phyloP scores from a whole-genome alignment of 2,113 vertebrate genomes.

The Xenopus borealis region DNA sequence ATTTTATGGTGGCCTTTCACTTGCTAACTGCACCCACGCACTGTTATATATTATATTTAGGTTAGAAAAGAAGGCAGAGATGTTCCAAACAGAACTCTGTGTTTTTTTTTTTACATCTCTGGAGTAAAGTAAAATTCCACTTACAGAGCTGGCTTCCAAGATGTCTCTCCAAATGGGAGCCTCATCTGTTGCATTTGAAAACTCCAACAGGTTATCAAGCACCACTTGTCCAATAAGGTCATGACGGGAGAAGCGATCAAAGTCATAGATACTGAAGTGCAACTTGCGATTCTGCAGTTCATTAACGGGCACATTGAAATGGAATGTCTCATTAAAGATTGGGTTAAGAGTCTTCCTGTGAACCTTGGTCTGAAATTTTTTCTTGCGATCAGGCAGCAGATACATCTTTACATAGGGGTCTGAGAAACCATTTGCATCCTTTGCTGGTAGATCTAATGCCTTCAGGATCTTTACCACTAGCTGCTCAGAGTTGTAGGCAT shows the following conservation, averaged over 20 bases:
- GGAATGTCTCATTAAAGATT: conserved; percentile 90
- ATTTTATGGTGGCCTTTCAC: too few species aligned
- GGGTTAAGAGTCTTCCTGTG: conserved; percentile 92
- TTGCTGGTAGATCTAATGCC: conserved; percentile 85
- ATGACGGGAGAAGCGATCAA: conserved; percentile 89
- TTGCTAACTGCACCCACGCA: too few species aligned
- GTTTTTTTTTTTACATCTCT: too few species aligned
- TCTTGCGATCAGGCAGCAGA: conserved; percentile 91
- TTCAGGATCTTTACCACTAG: conserved; percentile 87
- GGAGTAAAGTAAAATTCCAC: conserved; percentile 44
- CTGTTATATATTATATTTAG: too few species aligned
- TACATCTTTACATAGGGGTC: conserved; percentile 95
- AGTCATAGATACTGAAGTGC: conserved; percentile 92
- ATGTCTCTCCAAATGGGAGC: conserved; percentile 90
- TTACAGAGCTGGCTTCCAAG: conserved; percentile 84
- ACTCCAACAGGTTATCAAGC: conserved; percentile 91
- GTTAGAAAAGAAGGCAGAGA: too few species aligned
- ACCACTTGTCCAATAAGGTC: conserved; percentile 92
- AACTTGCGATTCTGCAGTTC: conserved; percentile 87
- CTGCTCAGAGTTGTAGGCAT: conserved; percentile 88
- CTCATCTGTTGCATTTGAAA: conserved; percentile 82
- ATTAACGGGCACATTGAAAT: conserved; percentile 83
- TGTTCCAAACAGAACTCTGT: too few species aligned
- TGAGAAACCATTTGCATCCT: conserved; percentile 88
- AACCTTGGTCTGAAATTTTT: conserved; percentile 92